Evolutionary conservation across 2,888 invertebrate species (phyloP).

Genomic region (Seira musarum): DNA sequence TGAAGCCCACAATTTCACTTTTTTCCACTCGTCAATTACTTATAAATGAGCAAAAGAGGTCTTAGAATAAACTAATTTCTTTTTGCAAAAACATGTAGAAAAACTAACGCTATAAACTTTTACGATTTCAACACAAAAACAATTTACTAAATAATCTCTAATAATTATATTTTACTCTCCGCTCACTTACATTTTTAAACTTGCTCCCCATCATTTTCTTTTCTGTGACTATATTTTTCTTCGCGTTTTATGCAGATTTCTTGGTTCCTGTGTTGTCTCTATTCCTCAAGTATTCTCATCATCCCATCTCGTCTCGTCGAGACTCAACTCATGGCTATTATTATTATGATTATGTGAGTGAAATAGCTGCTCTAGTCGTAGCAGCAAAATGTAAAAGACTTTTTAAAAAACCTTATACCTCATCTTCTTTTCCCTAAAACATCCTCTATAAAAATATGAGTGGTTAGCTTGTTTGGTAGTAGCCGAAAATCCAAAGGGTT

Average conservation of each 20-base stretch:
- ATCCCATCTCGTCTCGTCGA: too few relatives aligned
- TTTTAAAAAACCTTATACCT: not conserved
- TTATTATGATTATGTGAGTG: constrained; percentile 32
- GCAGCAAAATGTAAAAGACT: constrained; percentile 12
- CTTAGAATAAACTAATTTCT: not conserved
- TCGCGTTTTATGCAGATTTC: not conserved
- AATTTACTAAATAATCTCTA: constrained; percentile 10
- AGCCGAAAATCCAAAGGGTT: not conserved
- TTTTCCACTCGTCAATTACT: too few relatives aligned
- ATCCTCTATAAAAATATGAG: not conserved
- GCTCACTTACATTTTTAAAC: constrained; percentile 14
- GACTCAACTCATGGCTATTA: constrained; percentile 23
- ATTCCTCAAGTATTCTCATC: constrained; percentile 14
- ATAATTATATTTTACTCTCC: constrained; percentile 6
- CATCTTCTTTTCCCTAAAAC: not conserved
- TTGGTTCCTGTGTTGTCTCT: constrained; percentile 16
- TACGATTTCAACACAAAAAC: not conserved
- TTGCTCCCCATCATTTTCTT: constrained; percentile 7
- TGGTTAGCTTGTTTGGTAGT: too few relatives aligned
- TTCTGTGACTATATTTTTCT: not conserved
- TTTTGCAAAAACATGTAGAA: not conserved
- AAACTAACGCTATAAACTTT: not conserved
- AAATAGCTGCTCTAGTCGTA: constrained; percentile 22
- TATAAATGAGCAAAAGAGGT: too few relatives aligned
- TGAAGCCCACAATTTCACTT: too few relatives aligned